Evolutionary conservation across 2,113 vertebrate species (phyloP).

Genomic region (Chrysemys picta): DNA sequence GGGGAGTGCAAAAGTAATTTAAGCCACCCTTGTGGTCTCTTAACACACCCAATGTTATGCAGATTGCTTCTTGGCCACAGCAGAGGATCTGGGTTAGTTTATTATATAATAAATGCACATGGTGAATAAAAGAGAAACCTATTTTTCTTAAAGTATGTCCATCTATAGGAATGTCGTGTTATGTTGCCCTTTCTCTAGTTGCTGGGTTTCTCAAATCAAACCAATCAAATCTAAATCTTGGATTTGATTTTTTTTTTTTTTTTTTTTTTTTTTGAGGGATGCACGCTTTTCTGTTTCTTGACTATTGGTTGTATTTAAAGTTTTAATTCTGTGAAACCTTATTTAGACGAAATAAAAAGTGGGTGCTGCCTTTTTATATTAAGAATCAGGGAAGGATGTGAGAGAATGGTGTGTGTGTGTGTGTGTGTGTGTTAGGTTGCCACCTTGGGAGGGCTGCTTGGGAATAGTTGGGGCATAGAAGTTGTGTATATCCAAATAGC

Average conservation of each 20-base stretch:
- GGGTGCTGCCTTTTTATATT: background rate
- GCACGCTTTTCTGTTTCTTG: background rate
- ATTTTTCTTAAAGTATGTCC: background rate
- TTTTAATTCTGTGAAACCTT: background rate
- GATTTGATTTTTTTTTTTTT: no score
- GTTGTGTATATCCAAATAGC: background rate
- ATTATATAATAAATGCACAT: background rate
- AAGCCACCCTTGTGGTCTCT: no score
- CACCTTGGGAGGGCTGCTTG: background rate
- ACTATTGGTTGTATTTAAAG: background rate
- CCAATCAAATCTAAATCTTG: no score
- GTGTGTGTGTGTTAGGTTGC: background rate
- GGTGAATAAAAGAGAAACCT: background rate
- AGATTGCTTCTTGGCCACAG: background rate
- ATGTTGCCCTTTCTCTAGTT: no score
- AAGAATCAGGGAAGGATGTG: accelerated
- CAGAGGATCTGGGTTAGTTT: background rate
- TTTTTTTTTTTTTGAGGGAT: background rate
- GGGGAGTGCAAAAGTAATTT: background rate
- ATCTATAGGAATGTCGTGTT: background rate
- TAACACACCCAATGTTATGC: background rate
- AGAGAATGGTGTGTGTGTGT: background rate
- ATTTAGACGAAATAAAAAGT: background rate
- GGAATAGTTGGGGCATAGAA: background rate
- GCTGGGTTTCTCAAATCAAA: no score